These are phyloP conservation scores for Cydia amplana DNA, from an alignment of 1,140 invertebrate genomes.

Conservation along the genomic window DNA sequence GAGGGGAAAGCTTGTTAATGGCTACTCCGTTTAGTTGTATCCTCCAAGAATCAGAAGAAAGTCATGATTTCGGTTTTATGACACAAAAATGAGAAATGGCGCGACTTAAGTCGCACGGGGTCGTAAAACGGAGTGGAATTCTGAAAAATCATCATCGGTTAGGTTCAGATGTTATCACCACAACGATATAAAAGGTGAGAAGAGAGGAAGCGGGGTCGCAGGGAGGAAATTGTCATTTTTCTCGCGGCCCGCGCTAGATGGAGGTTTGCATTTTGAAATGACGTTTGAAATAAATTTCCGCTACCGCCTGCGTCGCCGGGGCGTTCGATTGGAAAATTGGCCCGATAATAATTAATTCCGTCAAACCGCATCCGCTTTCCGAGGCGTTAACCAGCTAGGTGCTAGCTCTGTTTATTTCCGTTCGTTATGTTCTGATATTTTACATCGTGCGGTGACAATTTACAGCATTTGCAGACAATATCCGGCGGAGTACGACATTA, in stretches of 20 bases:
- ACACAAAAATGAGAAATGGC: slow-evolving; percentile 18
- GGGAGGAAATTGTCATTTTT: slow-evolving; percentile 60
- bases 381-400: slow-evolving; percentile 34
- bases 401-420: slow-evolving; percentile 37
- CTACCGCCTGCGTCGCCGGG: slow-evolving; percentile 45
- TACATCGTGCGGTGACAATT: background rate
- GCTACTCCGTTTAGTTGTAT: no score
- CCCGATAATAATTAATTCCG: slow-evolving; percentile 69
- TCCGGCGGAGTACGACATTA: background rate
- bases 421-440: slow-evolving; percentile 32
- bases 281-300: slow-evolving; percentile 74
- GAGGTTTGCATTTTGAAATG: slow-evolving; percentile 63
- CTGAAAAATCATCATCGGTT: slow-evolving; percentile 22
- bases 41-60: slow-evolving; percentile 2
- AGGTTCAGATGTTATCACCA: slow-evolving; percentile 22
- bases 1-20: no score
- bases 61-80: background rate
- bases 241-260: slow-evolving; percentile 36
- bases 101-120: slow-evolving; percentile 1
- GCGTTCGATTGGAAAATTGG: slow-evolving; percentile 73
- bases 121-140: background rate
- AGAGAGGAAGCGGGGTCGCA: slow-evolving; percentile 33
- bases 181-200: slow-evolving; percentile 27
- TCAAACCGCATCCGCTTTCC: slow-evolving; percentile 58
- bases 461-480: slow-evolving; percentile 2